Conservation (phyloP, 2,888 invertebrate genomes). For the Aphidius colemani region DNA sequence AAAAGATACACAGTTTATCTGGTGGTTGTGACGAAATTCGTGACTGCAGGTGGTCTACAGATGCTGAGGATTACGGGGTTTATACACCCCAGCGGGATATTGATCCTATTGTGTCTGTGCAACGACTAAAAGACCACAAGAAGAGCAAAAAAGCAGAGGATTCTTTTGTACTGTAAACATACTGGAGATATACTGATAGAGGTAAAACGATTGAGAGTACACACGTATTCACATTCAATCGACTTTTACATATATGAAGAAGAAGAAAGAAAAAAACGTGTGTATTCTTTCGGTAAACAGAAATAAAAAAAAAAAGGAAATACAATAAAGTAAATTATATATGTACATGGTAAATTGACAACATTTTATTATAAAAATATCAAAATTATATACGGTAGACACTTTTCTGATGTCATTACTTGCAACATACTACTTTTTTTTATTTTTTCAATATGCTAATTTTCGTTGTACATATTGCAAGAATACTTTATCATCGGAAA, state of each 20-base stretch:
- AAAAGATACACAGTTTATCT: conserved; percentile 39
- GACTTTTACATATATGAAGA: background rate
- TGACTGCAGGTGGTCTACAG: conserved; percentile 60
- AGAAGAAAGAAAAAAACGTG: background rate
- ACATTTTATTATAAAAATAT: too few relatives aligned
- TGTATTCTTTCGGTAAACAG: too few relatives aligned
- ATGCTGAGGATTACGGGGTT: conserved; percentile 58
- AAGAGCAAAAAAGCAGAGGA: conserved; percentile 19
- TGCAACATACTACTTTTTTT: too few relatives aligned
- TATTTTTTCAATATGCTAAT: too few relatives aligned
- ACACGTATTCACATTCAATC: too few relatives aligned
- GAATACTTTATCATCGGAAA: too few relatives aligned
- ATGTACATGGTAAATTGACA: background rate
- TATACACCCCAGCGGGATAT: conserved; percentile 59
- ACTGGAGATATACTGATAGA: background rate
- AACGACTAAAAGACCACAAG: conserved; percentile 33
- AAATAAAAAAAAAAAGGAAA: too few relatives aligned
- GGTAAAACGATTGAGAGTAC: background rate
- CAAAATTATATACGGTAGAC: too few relatives aligned
- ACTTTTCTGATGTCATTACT: too few relatives aligned
- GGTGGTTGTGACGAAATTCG: conserved; percentile 56
- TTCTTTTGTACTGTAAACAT: background rate
- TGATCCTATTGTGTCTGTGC: conserved; percentile 56
- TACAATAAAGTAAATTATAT: background rate
- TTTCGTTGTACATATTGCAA: too few relatives aligned